phyloP scores from a whole-genome alignment of 2,888 invertebrate genomes.

The Cryptophagus acutangulus region DNA sequence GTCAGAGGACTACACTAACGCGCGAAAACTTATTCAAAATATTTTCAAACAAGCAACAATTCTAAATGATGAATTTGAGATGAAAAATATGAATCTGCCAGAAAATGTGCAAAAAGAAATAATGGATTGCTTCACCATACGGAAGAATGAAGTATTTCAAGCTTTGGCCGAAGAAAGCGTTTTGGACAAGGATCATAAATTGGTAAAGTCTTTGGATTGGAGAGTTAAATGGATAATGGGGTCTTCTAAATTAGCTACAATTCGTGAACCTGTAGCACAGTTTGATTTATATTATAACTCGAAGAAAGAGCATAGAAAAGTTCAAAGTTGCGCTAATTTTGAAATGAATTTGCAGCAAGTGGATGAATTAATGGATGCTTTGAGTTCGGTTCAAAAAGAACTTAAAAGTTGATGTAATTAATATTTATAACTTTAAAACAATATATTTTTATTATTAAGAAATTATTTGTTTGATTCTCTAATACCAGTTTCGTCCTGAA shows the following conservation, averaged over 20 bases:
- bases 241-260: constrained; percentile 48
- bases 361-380: constrained; percentile 34
- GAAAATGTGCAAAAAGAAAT: constrained; percentile 27
- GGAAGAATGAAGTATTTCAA: constrained; percentile 40
- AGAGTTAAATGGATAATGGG: constrained; percentile 53
- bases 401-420: too few relatives aligned
- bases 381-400: constrained; percentile 30
- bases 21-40: constrained; percentile 36
- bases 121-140: constrained; percentile 37
- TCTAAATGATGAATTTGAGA: constrained; percentile 27
- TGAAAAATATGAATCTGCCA: constrained; percentile 27
- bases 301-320: constrained; percentile 13
- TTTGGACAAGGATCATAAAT: constrained; percentile 39
- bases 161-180: constrained; percentile 34
- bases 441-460: too few relatives aligned
- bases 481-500: background rate
- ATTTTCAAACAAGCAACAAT: constrained; percentile 35
- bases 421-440: too few relatives aligned
- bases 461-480: too few relatives aligned
- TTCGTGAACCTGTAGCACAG: constrained; percentile 50
- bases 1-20: constrained; percentile 34
- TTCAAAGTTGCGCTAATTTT: constrained; percentile 36
- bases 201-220: constrained; percentile 52
- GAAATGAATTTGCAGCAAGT: constrained; percentile 42
- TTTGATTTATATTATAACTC: constrained; percentile 45